Percentiles rank a stretch among this genome's conserved stretches.
Evolutionary conservation across 1,140 invertebrate species (phyloP).

Genomic region (Ectropis grisescens): DNA sequence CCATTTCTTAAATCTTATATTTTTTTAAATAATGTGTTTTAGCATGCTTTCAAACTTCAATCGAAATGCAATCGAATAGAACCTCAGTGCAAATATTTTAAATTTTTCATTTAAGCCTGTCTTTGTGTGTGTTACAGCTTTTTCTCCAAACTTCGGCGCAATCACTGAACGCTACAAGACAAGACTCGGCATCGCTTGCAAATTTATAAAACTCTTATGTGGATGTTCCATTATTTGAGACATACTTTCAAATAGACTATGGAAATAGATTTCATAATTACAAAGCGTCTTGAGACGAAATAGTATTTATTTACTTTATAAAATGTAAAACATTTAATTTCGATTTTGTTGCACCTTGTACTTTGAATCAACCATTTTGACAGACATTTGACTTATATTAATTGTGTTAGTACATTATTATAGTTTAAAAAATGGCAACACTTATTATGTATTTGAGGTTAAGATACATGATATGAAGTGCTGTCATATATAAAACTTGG

Average conservation of each 20-base stretch:
- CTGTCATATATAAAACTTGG: too few species aligned
- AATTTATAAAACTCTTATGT: background rate
- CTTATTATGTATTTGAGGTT: too few species aligned
- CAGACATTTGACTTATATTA: too few species aligned
- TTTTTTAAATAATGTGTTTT: background rate
- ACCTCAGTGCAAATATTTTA: background rate
- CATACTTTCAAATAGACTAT: too few species aligned
- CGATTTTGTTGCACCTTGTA: too few species aligned
- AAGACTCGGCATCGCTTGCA: background rate
- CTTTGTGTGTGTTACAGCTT: conserved; percentile 34
- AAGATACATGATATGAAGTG: too few species aligned
- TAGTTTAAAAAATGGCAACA: too few species aligned
- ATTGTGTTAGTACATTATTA: too few species aligned
- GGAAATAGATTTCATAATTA: too few species aligned
- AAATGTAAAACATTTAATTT: too few species aligned
- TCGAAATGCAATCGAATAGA: background rate
- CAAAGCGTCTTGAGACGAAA: background rate
- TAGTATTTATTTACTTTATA: background rate
- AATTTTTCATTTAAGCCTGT: background rate
- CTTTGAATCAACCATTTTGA: too few species aligned
- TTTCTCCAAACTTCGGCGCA: conserved; percentile 56
- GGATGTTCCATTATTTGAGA: background rate
- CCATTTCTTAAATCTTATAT: background rate
- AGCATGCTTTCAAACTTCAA: background rate
- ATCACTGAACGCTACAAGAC: conserved; percentile 22